These are phyloP conservation scores for Plebejus melissa DNA, from an alignment of 2,888 invertebrate species.

Conservation along the genomic window DNA sequence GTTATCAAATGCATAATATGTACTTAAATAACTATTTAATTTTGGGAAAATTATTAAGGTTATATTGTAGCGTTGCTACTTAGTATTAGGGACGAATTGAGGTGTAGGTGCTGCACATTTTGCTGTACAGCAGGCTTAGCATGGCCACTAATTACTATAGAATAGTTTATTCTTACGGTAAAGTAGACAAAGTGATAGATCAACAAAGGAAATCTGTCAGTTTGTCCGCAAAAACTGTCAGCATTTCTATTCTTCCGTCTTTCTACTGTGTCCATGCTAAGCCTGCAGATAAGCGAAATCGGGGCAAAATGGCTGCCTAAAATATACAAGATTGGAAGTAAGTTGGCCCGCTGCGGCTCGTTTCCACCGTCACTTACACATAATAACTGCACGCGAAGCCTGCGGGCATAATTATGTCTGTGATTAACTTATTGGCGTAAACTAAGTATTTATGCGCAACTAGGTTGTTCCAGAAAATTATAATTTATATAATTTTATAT, in stretches of 20 bases:
- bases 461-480: conserved; percentile 26
- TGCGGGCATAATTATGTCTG: conserved; percentile 4
- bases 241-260: too few relatives aligned
- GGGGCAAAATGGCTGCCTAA: conserved; percentile 5
- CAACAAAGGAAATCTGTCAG: too few relatives aligned
- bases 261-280: background rate
- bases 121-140: too few relatives aligned
- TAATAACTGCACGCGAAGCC: conserved; percentile 20
- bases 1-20: too few relatives aligned
- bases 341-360: background rate
- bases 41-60: too few relatives aligned
- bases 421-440: conserved; percentile 27
- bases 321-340: conserved; percentile 7
- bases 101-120: too few relatives aligned
- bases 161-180: too few relatives aligned
- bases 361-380: conserved; percentile 5
- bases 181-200: too few relatives aligned
- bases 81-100: too few relatives aligned
- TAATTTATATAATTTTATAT: conserved; percentile 9
- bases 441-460: conserved; percentile 27
- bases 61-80: too few relatives aligned
- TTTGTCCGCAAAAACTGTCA: too few relatives aligned
- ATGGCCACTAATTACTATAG: background rate
- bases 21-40: too few relatives aligned
- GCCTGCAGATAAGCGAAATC: background rate